Conservation (phyloP, 2,113 vertebrate genomes). For the Patagioenas fasciata region DNA sequence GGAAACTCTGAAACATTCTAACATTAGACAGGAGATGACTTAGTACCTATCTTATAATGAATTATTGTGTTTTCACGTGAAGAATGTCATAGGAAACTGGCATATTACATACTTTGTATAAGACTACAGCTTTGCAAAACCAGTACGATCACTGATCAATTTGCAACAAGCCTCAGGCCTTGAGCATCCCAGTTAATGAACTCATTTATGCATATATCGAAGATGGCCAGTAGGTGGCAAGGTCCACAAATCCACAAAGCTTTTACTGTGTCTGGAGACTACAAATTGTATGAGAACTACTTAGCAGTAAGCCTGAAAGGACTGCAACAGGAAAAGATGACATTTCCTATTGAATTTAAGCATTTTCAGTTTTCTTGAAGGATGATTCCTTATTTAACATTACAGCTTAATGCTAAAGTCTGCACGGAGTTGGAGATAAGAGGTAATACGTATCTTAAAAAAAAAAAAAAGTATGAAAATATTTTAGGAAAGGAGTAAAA, state of each 20-base stretch:
- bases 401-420: background rate
- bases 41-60: background rate
- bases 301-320: background rate
- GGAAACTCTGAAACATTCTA: background rate
- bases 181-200: background rate
- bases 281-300: no score
- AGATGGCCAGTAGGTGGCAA: conserved; percentile 75
- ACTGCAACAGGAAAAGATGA: no score
- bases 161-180: background rate
- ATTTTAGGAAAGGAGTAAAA: background rate
- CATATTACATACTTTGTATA: rapidly evolving
- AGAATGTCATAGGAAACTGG: rapidly evolving
- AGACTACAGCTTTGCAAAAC: background rate
- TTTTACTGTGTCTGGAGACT: rapidly evolving
- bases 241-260: conserved; percentile 41
- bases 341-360: background rate
- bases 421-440: background rate
- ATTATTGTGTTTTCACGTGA: background rate
- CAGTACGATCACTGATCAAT: background rate
- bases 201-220: background rate
- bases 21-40: background rate
- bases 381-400: rapidly evolving
- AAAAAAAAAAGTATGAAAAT: background rate
- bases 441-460: background rate
- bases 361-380: background rate